These are phyloP conservation scores for Lethrus apterus DNA, from an alignment of 1,140 invertebrate genomes.

Conservation along the genomic window DNA sequence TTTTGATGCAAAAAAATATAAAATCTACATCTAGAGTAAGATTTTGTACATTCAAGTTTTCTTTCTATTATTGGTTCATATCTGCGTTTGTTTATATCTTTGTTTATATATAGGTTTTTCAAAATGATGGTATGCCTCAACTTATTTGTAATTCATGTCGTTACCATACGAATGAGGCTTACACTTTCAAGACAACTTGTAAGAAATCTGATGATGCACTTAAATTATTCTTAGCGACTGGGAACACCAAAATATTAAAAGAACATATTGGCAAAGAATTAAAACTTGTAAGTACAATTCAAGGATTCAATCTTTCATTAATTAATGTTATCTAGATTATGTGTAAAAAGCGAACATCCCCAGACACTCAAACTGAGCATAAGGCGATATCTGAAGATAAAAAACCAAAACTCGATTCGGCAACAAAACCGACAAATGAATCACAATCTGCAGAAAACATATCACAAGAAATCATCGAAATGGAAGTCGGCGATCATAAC, in stretches of 20 bases:
- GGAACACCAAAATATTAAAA: slow-evolving; percentile 36
- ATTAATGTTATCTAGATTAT: too few species aligned
- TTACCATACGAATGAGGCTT: slow-evolving; percentile 57
- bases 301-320: too few species aligned
- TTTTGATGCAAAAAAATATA: slow-evolving; percentile 12
- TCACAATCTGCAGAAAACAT: background rate
- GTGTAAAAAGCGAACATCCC: too few species aligned
- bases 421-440: background rate
- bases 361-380: slow-evolving; percentile 1
- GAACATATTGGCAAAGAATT: too few species aligned
- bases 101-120: slow-evolving; percentile 51
- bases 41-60: slow-evolving; percentile 8
- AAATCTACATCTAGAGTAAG: too few species aligned
- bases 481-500: slow-evolving; percentile 8
- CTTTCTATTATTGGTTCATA: slow-evolving; percentile 7
- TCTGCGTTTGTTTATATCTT: background rate
- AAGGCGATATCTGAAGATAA: too few species aligned
- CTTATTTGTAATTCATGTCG: slow-evolving; percentile 61
- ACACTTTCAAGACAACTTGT: slow-evolving; percentile 66
- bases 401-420: background rate
- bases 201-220: slow-evolving; percentile 63
- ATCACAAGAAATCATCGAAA: background rate
- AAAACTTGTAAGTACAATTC: too few species aligned
- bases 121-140: slow-evolving; percentile 64
- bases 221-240: slow-evolving; percentile 56